phyloP scores from a whole-genome alignment of 2,888 invertebrate genomes.

The Frankliniella fusca region DNA sequence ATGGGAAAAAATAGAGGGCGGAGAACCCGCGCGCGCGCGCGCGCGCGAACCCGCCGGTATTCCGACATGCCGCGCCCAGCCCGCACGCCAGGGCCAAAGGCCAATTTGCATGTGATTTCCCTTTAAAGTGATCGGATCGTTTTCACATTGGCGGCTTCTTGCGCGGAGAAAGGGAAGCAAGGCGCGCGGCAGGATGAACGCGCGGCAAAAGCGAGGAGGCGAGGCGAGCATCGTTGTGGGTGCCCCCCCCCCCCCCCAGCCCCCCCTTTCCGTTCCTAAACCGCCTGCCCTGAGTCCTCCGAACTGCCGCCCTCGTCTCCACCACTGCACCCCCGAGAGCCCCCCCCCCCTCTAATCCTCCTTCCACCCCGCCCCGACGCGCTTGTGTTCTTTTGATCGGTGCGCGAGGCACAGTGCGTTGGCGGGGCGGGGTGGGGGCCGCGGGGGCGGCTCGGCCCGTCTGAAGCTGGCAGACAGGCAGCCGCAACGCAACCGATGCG shows the following conservation, averaged over 20 bases:
- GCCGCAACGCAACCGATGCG: background rate
- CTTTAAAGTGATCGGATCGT: conserved; percentile 20
- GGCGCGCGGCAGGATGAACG: background rate
- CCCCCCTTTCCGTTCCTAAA: too few relatives aligned
- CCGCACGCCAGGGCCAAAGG: background rate
- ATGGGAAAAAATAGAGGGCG: background rate
- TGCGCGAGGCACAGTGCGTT: background rate
- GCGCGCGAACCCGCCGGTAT: background rate
- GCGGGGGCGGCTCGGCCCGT: background rate
- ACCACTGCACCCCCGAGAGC: too few relatives aligned
- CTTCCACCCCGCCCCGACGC: too few relatives aligned
- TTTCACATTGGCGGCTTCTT: conserved; percentile 15
- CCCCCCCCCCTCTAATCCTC: too few relatives aligned
- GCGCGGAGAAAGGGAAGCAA: background rate
- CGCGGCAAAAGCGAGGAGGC: background rate
- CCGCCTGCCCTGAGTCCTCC: too few relatives aligned
- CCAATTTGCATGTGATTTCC: conserved; percentile 26
- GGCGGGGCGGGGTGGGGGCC: too few relatives aligned
- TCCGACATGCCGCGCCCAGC: background rate
- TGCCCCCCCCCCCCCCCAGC: too few relatives aligned
- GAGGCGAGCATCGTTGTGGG: background rate
- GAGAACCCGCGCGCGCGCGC: too few relatives aligned
- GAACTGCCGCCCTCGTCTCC: too few relatives aligned
- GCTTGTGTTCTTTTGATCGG: conserved; percentile 18
- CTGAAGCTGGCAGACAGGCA: background rate